A percentile compares a stretch with the other conserved stretches of the same genome.
Conservation (phyloP, 37 sponge, comb jelly and placozoan species). For the Hormiphora californensis region DNA sequence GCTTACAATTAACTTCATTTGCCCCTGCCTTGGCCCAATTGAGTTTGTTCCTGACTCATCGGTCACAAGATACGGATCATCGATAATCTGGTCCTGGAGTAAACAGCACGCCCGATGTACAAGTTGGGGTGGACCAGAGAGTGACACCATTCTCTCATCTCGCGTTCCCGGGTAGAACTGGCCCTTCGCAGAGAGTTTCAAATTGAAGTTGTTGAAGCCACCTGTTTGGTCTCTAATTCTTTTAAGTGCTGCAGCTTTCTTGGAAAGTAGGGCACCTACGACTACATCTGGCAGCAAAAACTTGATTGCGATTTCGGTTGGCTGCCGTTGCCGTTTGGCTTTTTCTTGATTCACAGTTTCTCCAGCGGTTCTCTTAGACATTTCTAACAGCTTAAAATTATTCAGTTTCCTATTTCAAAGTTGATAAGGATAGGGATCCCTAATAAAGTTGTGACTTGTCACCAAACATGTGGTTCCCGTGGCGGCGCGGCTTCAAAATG, state of each 20-base stretch:
- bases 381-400: too few species aligned
- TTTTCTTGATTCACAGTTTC: too few species aligned
- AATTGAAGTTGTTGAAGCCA: background rate
- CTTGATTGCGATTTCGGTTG: background rate
- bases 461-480: too few species aligned
- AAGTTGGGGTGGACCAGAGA: background rate
- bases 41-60: background rate
- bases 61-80: background rate
- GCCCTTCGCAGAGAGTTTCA: background rate
- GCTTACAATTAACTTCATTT: background rate
- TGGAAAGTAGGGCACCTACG: background rate
- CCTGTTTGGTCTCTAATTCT: constrained; percentile 7
- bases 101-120: background rate
- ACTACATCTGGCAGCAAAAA: constrained; percentile 9
- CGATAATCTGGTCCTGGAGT: background rate
- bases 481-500: too few species aligned
- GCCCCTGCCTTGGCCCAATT: background rate
- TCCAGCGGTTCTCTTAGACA: too few species aligned
- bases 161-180: background rate
- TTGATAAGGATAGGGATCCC: too few species aligned
- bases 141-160: constrained; percentile 6
- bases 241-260: background rate
- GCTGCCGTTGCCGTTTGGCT: background rate
- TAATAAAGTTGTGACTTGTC: too few species aligned
- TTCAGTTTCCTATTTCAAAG: too few species aligned